Conservation (phyloP, 53 echinoderm and acorn worm species). For the Arbacia lixula region DNA sequence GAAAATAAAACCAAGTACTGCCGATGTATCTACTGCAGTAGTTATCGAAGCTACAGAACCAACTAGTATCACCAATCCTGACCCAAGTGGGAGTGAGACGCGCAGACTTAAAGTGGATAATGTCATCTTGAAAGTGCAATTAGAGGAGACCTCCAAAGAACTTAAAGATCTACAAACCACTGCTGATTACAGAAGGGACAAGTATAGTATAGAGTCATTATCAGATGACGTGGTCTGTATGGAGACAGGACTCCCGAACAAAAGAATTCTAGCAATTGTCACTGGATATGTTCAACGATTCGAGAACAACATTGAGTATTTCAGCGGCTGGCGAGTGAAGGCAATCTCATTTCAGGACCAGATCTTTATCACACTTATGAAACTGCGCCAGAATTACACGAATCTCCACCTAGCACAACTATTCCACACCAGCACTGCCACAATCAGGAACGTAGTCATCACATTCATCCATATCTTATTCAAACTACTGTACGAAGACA, state of each 20-base stretch:
- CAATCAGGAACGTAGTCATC: slow-evolving; percentile 36
- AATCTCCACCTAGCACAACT: slow-evolving; percentile 42
- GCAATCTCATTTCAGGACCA: slow-evolving; percentile 16
- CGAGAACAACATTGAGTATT: neutral
- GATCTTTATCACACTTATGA: slow-evolving; percentile 48
- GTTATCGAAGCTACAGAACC: neutral
- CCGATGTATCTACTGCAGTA: neutral
- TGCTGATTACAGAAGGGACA: neutral
- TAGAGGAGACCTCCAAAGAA: neutral
- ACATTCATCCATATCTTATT: slow-evolving; percentile 34
- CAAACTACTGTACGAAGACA: too few species aligned
- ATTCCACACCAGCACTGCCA: slow-evolving; percentile 14
- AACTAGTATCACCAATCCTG: neutral
- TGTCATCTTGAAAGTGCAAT: neutral
- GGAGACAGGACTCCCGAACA: slow-evolving; percentile 44
- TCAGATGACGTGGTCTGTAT: slow-evolving; percentile 28
- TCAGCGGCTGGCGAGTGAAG: slow-evolving; percentile 16
- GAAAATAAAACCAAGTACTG: neutral
- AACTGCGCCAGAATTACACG: slow-evolving; percentile 30
- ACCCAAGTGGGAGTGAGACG: neutral
- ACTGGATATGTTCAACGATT: slow-evolving; percentile 28
- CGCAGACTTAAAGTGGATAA: neutral
- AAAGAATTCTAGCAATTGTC: neutral
- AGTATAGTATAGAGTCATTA: neutral
- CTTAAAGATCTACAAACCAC: neutral